Base-by-base conservation (phyloP, 1,140 invertebrate genomes). In the Pseudomyrmex dendroicus region DNA sequence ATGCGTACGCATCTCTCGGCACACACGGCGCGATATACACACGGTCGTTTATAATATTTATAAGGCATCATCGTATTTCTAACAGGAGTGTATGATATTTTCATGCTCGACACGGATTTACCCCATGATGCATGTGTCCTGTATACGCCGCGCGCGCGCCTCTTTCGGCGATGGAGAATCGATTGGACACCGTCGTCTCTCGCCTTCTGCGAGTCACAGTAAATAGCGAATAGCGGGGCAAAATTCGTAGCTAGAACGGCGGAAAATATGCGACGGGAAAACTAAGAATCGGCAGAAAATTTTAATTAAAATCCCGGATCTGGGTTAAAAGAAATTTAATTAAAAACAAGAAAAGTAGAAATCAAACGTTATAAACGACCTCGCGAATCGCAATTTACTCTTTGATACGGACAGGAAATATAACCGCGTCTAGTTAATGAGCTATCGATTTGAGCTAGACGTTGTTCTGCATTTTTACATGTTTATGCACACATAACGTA, bases 101-200 rank as follows among this genome's bases (percentile, higher is more conserved):
- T 70, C 44, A 72, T 50, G 25, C 44, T 48, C n/a, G 76, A 57
- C 25, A 57, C 48, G 50, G 59, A 86, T 83, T 86, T 76, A 72
- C 46, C 35, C 35, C 72, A 61, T 63, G 56, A 56, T 59, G 50
- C 62, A 56, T 56, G 46, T 17, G 17, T 17, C 48, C 46, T 35
- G n/a, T 78, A 20, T 80, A 72, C 15, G 5, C 35, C 35, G 15
- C 44, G 67, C 83, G 20, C n/a, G 57, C 46, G 35, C 4, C 35
- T 83, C 82, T 86, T 76, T 87, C 54, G 66, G 59, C 59, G 85
- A 78, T 83, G 64, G 70, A 57, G 86, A 67, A 87, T 87, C 86
- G 86, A 86, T 87, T 84, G 85, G 56, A 86, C 73, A 54, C 63
- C 13, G 44, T 73, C 17, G 48, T 59, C 78, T 35, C 35, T 83